These are phyloP conservation scores for Herminia tarsipennalis DNA, from an alignment of 2,888 invertebrate genomes.

Conservation along the genomic window DNA sequence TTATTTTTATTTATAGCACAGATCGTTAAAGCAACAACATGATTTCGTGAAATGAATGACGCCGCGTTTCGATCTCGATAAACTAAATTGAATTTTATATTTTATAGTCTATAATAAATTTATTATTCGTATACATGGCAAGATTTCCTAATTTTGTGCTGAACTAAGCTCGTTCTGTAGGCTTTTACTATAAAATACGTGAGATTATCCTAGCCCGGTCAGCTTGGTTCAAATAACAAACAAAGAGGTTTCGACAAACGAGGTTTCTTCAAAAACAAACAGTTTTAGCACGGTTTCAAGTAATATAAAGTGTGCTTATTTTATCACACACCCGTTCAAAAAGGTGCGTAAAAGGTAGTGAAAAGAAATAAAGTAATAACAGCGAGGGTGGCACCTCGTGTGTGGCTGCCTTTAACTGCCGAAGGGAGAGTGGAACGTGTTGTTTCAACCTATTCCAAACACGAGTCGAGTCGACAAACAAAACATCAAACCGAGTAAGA, in stretches of 20 bases:
- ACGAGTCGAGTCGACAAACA: conserved; percentile 40
- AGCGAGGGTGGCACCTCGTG: conserved; percentile 57
- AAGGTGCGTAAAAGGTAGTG: conserved; percentile 48
- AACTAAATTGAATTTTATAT: conserved; percentile 33
- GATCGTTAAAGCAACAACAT: conserved; percentile 51
- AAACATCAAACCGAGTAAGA: conserved; percentile 41
- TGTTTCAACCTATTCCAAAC: conserved; percentile 57
- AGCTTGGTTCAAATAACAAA: conserved; percentile 32
- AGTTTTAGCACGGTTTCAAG: conserved; percentile 40
- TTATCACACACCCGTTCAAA: conserved; percentile 47
- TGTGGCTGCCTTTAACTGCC: conserved; percentile 56
- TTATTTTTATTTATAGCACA: conserved; percentile 60
- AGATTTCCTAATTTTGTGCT: conserved; percentile 36
- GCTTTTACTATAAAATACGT: conserved; percentile 31
- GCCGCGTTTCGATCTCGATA: conserved; percentile 15
- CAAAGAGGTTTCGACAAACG: conserved; percentile 21
- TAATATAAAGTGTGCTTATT: conserved; percentile 41
- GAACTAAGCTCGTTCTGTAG: conserved; percentile 32
- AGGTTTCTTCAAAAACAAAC: conserved; percentile 43
- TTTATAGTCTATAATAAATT: conserved; percentile 37
- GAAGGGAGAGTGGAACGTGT: conserved; percentile 51
- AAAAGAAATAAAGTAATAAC: conserved; percentile 58
- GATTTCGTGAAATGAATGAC: conserved; percentile 48
- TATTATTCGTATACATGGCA: conserved; percentile 23
- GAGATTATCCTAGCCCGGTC: conserved; percentile 38